Conservation (phyloP, 2,797 vertebrate species). For the Chelonia mydas region DNA sequence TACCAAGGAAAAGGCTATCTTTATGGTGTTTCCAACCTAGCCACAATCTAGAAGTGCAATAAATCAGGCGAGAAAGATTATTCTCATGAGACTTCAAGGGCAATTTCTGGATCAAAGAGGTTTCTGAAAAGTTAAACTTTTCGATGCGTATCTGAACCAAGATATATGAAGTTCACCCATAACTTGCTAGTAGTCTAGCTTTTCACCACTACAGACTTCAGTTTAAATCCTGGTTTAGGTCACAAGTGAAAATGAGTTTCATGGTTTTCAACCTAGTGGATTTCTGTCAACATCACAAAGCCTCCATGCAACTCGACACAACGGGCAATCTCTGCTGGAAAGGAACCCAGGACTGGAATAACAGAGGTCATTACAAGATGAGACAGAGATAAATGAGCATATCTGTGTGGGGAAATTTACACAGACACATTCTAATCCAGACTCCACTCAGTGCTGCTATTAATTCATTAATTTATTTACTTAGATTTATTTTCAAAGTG, state of each 20-base stretch:
- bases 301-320: not conserved
- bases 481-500: not conserved
- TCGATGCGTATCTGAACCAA: conserved; percentile 13
- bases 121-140: conserved; percentile 41
- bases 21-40: conserved; percentile 15
- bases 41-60: not conserved
- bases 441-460: not conserved
- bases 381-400: not conserved
- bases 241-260: conserved; percentile 43
- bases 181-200: conserved; percentile 33
- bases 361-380: not conserved
- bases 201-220: conserved; percentile 52
- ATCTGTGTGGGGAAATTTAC: not conserved
- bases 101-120: conserved; percentile 19
- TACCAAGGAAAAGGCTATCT: not conserved
- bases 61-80: conserved; percentile 14
- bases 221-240: conserved; percentile 58
- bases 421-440: not conserved
- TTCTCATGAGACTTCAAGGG: not conserved
- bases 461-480: not conserved
- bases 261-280: conserved; percentile 53
- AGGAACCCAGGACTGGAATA: conserved; percentile 42
- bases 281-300: conserved; percentile 52
- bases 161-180: not conserved
- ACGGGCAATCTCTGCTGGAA: not conserved